These are phyloP conservation scores for Trichonephila inaurata DNA, from an alignment of 1,140 invertebrate species.

Conservation along the genomic window DNA sequence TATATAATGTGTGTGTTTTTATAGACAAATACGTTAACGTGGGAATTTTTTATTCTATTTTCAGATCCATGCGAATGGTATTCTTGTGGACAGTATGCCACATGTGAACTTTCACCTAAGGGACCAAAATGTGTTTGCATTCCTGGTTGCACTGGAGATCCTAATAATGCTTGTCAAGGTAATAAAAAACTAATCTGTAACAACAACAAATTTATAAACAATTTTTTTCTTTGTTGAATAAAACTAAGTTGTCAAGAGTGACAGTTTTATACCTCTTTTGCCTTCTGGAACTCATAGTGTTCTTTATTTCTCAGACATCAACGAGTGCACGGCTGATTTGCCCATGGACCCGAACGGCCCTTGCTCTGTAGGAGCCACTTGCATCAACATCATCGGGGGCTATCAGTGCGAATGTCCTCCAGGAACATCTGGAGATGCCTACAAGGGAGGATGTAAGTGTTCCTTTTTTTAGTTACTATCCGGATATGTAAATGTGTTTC, in stretches of 20 bases:
- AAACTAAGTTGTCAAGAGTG: neutral
- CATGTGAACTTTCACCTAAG: conserved; percentile 75
- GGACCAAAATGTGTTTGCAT: conserved; percentile 78
- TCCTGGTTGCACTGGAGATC: conserved; percentile 78
- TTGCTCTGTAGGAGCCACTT: conserved; percentile 91
- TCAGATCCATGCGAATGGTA: conserved; percentile 79
- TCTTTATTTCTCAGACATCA: conserved; percentile 87
- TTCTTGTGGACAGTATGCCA: conserved; percentile 78
- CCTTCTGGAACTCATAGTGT: neutral
- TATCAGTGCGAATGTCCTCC: conserved; percentile 91
- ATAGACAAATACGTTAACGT: too few species aligned
- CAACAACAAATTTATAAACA: too few species aligned
- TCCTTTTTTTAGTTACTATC: neutral
- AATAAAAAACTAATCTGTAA: conserved; percentile 20
- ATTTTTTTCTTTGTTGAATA: neutral
- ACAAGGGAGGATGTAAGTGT: conserved; percentile 88
- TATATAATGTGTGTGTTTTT: too few species aligned
- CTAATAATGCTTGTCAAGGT: conserved; percentile 78
- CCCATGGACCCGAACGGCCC: conserved; percentile 83
- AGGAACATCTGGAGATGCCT: conserved; percentile 91
- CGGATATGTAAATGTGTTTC: too few species aligned
- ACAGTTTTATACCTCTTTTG: neutral
- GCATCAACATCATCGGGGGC: conserved; percentile 91
- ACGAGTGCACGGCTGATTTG: conserved; percentile 85
- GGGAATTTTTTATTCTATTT: neutral